These are phyloP conservation scores for Crocuta crocuta DNA, from an alignment of 2,113 vertebrate species.

Conservation along the genomic window DNA sequence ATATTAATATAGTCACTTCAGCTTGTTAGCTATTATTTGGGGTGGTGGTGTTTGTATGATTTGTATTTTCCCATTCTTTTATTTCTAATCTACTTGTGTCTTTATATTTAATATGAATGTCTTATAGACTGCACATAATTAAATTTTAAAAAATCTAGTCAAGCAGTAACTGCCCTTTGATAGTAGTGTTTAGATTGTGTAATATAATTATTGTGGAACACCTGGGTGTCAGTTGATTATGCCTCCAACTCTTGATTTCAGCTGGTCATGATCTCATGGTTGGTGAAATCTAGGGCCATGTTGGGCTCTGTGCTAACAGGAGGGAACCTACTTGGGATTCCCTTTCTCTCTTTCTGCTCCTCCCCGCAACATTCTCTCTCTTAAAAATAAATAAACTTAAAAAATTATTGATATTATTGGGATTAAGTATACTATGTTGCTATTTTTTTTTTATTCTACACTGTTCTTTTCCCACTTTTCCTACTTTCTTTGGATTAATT, in stretches of 20 bases:
- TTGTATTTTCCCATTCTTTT: background rate
- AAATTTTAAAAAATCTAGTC: background rate
- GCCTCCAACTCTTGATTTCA: too few relatives aligned
- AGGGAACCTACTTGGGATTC: too few relatives aligned
- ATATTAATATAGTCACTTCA: background rate
- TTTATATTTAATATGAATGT: background rate
- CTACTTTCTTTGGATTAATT: background rate
- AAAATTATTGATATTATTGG: background rate
- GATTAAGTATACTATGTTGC: background rate
- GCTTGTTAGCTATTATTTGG: background rate
- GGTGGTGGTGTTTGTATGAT: background rate
- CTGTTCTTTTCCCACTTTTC: background rate
- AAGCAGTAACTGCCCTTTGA: background rate
- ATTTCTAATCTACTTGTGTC: background rate
- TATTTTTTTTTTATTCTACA: background rate
- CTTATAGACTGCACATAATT: background rate
- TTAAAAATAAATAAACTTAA: too few relatives aligned
- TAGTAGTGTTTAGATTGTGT: background rate
- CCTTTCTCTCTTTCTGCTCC: too few relatives aligned
- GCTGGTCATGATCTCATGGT: too few relatives aligned
- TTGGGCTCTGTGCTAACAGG: too few relatives aligned
- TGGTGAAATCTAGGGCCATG: too few relatives aligned
- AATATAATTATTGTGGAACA: background rate
- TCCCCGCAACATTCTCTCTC: too few relatives aligned
- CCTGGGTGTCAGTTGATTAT: too few relatives aligned